Evolutionary conservation across 2,113 vertebrate genomes (phyloP).

Genomic region (Oreochromis tanganicae): DNA sequence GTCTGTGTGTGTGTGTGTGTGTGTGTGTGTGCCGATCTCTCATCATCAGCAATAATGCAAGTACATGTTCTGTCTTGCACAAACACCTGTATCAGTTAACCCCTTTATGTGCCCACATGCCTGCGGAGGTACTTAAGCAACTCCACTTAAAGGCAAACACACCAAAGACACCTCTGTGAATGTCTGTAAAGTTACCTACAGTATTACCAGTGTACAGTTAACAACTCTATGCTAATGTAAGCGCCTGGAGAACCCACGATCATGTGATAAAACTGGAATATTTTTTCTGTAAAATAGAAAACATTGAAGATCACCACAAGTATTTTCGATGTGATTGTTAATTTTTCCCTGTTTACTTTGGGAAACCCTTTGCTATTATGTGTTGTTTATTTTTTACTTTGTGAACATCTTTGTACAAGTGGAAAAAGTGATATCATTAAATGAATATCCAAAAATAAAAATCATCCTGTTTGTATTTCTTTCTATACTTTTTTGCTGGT

Average conservation of each 20-base stretch:
- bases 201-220: conserved; percentile 1
- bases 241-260: neutral
- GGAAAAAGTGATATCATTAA: conserved; percentile 62
- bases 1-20: neutral
- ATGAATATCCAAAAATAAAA: conserved; percentile 48
- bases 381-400: conserved; percentile 13
- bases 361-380: conserved; percentile 57
- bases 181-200: conserved; percentile 3
- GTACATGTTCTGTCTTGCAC: conserved; percentile 49
- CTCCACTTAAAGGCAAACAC: neutral
- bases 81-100: conserved; percentile 32
- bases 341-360: conserved; percentile 74
- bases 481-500: neutral
- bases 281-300: conserved; percentile 47
- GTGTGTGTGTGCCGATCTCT: neutral
- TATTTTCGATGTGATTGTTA: conserved; percentile 67
- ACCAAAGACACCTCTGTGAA: conserved; percentile 40
- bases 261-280: conserved; percentile 67
- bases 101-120: conserved; percentile 22
- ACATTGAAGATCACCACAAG: conserved; percentile 67
- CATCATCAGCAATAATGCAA: conserved; percentile 32
- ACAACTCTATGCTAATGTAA: neutral
- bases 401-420: conserved; percentile 70
- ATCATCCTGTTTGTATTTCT: neutral
- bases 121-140: conserved; percentile 6